Conservation (phyloP, 2,797 vertebrate species). For the Amblyraja radiata region DNA sequence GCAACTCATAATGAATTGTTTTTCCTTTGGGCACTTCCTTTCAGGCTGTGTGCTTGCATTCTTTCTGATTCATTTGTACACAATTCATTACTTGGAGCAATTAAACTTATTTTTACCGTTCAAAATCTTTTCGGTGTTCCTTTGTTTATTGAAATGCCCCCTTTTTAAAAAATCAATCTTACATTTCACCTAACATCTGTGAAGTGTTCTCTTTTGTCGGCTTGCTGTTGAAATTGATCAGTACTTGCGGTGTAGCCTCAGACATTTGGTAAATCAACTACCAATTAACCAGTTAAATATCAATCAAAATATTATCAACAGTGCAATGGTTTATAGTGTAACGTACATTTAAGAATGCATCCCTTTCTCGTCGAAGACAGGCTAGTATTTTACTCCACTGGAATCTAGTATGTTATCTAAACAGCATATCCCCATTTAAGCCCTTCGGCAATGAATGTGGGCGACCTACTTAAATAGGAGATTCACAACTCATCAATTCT, state of each 20-base stretch:
- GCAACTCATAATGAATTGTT: neutral
- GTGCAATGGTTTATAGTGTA: neutral
- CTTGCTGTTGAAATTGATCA: neutral
- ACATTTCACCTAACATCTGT: neutral
- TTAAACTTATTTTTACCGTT: conserved; percentile 22
- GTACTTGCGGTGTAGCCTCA: neutral
- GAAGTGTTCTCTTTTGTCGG: neutral
- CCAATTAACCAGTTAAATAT: neutral
- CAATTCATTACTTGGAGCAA: conserved; percentile 7
- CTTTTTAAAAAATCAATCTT: neutral
- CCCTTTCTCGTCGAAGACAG: neutral
- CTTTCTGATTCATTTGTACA: neutral
- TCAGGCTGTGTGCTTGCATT: neutral
- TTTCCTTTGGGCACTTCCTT: neutral
- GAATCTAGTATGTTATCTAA: neutral
- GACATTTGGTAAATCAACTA: neutral
- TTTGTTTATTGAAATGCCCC: neutral
- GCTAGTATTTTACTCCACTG: neutral
- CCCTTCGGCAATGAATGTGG: neutral
- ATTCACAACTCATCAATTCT: neutral
- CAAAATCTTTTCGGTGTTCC: conserved; percentile 4
- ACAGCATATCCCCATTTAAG: neutral
- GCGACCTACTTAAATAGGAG: neutral
- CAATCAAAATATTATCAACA: neutral
- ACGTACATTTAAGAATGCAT: neutral